These are phyloP conservation scores for Fragum whitleyi DNA, from an alignment of 2,888 invertebrate genomes.

Conservation along the genomic window DNA sequence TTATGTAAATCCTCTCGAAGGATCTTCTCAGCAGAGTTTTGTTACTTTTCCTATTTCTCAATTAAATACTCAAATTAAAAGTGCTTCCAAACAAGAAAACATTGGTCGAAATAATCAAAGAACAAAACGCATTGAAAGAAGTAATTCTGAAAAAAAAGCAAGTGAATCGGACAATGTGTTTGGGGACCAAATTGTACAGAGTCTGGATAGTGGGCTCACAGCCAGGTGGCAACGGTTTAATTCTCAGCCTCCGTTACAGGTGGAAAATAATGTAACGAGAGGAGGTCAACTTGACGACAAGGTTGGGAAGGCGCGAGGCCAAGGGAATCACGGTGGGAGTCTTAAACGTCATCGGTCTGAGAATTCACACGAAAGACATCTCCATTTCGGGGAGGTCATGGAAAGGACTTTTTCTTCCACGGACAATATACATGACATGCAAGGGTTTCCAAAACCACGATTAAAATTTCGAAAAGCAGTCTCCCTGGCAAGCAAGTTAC, in stretches of 20 bases:
- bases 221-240: constrained; percentile 79
- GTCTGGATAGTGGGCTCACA: constrained; percentile 76
- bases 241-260: constrained; percentile 71
- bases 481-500: constrained; percentile 80
- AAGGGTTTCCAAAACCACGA: constrained; percentile 76
- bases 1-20: constrained; percentile 84
- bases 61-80: constrained; percentile 50
- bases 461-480: constrained; percentile 82
- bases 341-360: constrained; percentile 81
- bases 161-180: constrained; percentile 63
- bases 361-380: constrained; percentile 75
- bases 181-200: constrained; percentile 77
- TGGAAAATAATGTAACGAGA: constrained; percentile 44
- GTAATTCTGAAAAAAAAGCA: constrained; percentile 47
- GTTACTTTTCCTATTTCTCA: constrained; percentile 56
- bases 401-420: constrained; percentile 81
- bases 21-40: constrained; percentile 56
- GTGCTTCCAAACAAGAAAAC: constrained; percentile 57
- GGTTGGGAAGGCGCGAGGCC: constrained; percentile 34
- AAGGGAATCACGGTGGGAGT: constrained; percentile 66
- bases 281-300: constrained; percentile 24
- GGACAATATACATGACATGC: constrained; percentile 82
- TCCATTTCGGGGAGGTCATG: constrained; percentile 78
- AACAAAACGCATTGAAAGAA: constrained; percentile 32
- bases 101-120: constrained; percentile 40